These are phyloP conservation scores for Eugnorisma glareosa DNA, from an alignment of 2,888 invertebrate species.

Conservation along the genomic window DNA sequence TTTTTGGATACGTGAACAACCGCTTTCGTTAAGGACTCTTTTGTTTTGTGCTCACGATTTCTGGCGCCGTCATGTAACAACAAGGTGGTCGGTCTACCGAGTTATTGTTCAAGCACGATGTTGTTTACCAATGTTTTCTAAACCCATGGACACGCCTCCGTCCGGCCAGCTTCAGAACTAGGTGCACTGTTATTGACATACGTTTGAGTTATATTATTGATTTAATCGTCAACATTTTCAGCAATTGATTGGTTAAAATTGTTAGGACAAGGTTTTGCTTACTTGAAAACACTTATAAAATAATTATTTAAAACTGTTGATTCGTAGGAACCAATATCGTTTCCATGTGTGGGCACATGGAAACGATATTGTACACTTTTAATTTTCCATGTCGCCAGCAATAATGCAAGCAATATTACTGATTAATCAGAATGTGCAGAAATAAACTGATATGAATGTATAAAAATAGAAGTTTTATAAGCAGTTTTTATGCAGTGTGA, in stretches of 20 bases:
- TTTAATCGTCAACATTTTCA: constrained; percentile 8
- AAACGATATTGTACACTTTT: no score
- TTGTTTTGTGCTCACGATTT: constrained; percentile 52
- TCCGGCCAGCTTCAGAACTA: constrained; percentile 56
- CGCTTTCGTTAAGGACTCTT: constrained; percentile 46
- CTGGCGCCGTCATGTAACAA: constrained; percentile 10
- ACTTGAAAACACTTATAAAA: background rate
- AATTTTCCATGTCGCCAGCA: constrained; percentile 25
- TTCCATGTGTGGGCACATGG: no score
- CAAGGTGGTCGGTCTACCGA: constrained; percentile 5
- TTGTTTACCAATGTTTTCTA: constrained; percentile 56
- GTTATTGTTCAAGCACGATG: constrained; percentile 66
- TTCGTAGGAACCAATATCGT: background rate
- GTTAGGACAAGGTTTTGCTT: background rate
- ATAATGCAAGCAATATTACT: constrained; percentile 24
- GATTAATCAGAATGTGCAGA: constrained; percentile 31
- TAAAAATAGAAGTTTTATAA: constrained; percentile 45
- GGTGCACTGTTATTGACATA: constrained; percentile 71
- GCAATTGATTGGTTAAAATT: constrained; percentile 14
- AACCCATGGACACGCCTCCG: constrained; percentile 63
- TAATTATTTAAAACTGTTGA: constrained; percentile 1
- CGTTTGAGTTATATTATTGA: constrained; percentile 53
- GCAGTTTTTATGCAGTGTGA: constrained; percentile 26
- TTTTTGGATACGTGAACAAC: constrained; percentile 52
- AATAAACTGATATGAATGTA: constrained; percentile 43